Evolutionary conservation across 1,140 invertebrate genomes (phyloP).

Genomic region (Asbolus verrucosus): DNA sequence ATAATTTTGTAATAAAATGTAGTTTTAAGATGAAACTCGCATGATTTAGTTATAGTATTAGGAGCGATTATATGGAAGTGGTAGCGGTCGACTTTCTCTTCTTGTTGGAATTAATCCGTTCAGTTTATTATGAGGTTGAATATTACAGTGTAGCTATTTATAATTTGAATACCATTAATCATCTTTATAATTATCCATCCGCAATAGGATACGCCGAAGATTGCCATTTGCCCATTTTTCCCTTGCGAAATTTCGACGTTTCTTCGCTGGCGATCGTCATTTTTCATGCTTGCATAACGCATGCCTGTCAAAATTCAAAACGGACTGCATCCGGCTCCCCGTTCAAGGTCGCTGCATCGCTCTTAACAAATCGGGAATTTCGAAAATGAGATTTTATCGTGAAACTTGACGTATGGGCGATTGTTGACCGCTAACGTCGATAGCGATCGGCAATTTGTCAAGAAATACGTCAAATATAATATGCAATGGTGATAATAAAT

Average conservation of each 20-base stretch:
- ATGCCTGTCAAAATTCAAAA: too few species aligned
- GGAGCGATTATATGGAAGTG: slow-evolving; percentile 2
- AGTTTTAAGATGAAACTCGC: neutral
- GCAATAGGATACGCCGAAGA: neutral
- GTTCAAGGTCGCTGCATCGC: too few species aligned
- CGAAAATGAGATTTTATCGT: too few species aligned
- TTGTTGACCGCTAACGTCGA: too few species aligned
- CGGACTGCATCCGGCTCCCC: too few species aligned
- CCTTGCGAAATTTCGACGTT: slow-evolving; percentile 1
- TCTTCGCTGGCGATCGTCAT: too few species aligned
- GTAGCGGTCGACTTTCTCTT: slow-evolving; percentile 10
- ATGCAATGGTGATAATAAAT: too few species aligned
- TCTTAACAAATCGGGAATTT: too few species aligned
- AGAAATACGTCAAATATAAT: too few species aligned
- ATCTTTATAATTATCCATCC: slow-evolving; percentile 8
- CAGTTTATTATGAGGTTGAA: neutral
- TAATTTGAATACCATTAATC: slow-evolving; percentile 11
- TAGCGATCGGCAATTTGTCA: too few species aligned
- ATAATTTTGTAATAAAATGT: slow-evolving; percentile 18
- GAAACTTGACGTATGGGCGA: too few species aligned
- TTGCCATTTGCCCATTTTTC: slow-evolving; percentile 1
- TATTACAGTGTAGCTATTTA: neutral
- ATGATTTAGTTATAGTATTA: slow-evolving; percentile 11
- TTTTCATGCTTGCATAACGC: neutral
- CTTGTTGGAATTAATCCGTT: slow-evolving; percentile 8